phyloP scores from a whole-genome alignment of 2,113 vertebrate species.

The Sylvicapra grimmia region DNA sequence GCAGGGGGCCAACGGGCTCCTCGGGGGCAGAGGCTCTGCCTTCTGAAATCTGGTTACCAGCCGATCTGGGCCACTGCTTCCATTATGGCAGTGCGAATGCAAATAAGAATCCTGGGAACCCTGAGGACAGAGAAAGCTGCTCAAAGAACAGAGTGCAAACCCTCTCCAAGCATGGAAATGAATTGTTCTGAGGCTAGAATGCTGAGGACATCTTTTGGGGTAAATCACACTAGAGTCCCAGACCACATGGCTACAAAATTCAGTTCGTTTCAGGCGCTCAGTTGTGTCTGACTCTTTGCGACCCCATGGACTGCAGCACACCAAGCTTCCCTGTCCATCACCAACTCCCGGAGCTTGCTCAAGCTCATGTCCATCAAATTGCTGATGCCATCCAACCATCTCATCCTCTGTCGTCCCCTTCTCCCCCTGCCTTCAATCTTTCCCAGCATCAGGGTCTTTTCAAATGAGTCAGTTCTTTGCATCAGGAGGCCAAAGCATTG shows the following conservation, averaged over 20 bases:
- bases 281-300: not conserved
- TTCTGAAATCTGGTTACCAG: not conserved
- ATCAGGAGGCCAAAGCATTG: not conserved
- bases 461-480: not conserved
- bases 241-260: not conserved
- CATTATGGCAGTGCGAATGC: rapidly evolving
- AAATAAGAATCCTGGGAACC: not conserved
- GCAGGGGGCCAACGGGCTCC: not conserved
- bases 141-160: not conserved
- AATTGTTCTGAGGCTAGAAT: not conserved
- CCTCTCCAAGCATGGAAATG: not conserved
- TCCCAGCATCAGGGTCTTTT: not conserved
- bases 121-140: not conserved
- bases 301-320: not conserved
- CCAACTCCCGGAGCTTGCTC: not conserved
- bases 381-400: not conserved
- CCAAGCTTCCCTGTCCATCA: not conserved
- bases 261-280: not conserved
- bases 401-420: rapidly evolving
- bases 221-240: not conserved
- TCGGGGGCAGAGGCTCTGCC: not conserved
- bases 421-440: not conserved
- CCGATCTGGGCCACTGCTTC: not conserved
- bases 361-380: not conserved
- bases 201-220: not conserved